Base-by-base conservation (phyloP, 2,888 invertebrate species). In the Diaphora mendica region DNA sequence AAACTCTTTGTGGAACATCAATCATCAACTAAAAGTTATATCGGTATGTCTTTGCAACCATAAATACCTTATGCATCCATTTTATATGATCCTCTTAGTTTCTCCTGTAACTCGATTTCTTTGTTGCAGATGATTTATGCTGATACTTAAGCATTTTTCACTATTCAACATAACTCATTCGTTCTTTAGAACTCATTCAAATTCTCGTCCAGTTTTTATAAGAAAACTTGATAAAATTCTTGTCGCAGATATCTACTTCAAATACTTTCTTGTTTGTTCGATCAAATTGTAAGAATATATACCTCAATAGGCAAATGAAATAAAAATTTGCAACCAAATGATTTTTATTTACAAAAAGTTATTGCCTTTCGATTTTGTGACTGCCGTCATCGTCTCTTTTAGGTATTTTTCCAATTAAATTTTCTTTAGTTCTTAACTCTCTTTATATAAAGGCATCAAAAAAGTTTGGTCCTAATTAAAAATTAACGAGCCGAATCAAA, bases 81-180 rank as follows among this genome's bases (percentile, higher is more conserved):
- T 84, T 79, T 79, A 81, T 79, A 79, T 79, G 77, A 85, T 82
- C 77, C 76, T 74, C 79, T 80, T 82, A 83, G 79, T 85, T 83
- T 72, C 79, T 82, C 79, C 78, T 85, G 83, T 81, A 80, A 79
- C 85, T 81, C 84, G 81, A 81, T 85, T 84, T 87, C 87, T 86
- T 89, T 89, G 89, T 89, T 87, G 75, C 82, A 82, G 79, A 83
- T 88, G 89, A 89, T 88, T 89, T 89, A 89, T 87, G 88, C 83
- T 89, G 88, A 89, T 88, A 85, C 84, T 86, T 80, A 78, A 83
- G 82, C 88, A 88, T 88, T 89, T 88, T 85, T 81, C 89, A 88
- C 83, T 80, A 85, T 87, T 87, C 85, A 82, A 78, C 82, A 81
- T 84, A 78, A 88, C 83, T 87, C 86, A 85, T 86, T 86, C 84